Evolutionary conservation across 2,797 vertebrate species (phyloP).

Genomic region (Acipenser ruthenus): DNA sequence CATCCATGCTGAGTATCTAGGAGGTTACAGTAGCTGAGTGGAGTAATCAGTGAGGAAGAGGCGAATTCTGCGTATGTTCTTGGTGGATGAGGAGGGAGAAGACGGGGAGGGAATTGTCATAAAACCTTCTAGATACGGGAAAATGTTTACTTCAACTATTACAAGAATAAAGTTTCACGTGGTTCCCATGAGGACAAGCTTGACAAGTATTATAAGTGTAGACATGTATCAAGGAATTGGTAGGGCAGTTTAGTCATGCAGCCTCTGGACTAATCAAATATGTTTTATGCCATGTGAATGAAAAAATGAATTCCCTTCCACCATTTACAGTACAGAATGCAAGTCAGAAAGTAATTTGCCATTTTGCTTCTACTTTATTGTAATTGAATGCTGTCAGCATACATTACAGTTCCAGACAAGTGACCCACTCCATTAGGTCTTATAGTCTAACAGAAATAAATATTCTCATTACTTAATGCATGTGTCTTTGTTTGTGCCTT

Average conservation of each 20-base stretch:
- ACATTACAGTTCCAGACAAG: slow-evolving; percentile 10
- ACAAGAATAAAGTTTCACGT: too few species aligned
- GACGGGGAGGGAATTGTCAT: too few species aligned
- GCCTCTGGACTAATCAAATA: not conserved
- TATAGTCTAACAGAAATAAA: slow-evolving; percentile 1
- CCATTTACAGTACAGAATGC: not conserved
- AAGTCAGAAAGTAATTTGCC: slow-evolving; percentile 5
- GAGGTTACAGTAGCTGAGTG: too few species aligned
- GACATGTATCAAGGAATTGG: too few species aligned
- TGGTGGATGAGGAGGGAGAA: too few species aligned
- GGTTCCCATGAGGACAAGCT: not conserved
- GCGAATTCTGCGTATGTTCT: too few species aligned
- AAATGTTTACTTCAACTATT: too few species aligned
- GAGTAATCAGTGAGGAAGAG: too few species aligned
- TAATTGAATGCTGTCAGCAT: slow-evolving; percentile 10
- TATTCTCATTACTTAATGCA: slow-evolving; percentile 17
- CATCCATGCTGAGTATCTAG: too few species aligned
- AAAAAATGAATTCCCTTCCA: not conserved
- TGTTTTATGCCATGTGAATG: not conserved
- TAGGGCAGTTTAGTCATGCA: too few species aligned
- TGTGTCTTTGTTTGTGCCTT: not conserved
- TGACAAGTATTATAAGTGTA: not conserved
- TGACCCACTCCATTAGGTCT: slow-evolving; percentile 9
- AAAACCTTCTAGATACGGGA: too few species aligned
- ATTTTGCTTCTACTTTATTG: not conserved